Percentiles rank a stretch among this genome's conserved stretches.
Conservation (phyloP, 2,888 invertebrate species). For the Drosophila nigritarsus region DNA sequence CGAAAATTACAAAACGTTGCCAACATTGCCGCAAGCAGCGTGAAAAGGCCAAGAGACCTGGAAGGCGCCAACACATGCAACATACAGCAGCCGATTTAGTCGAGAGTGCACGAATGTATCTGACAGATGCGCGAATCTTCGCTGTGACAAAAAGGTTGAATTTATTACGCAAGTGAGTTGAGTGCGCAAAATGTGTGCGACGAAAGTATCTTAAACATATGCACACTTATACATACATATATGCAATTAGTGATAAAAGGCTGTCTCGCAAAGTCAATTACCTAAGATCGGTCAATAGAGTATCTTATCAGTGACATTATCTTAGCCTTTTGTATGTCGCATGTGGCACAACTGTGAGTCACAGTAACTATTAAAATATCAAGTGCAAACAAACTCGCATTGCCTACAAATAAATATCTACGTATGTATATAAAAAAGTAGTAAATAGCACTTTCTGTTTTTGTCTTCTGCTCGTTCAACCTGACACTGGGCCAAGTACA, state of each 20-base stretch:
- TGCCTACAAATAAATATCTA: not conserved
- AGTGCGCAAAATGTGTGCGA: constrained; percentile 43
- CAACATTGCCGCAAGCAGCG: constrained; percentile 31
- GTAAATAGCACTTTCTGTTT: constrained; percentile 13
- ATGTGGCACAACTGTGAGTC: constrained; percentile 26
- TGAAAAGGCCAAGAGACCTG: constrained; percentile 49
- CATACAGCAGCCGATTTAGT: not conserved
- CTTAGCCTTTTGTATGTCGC: constrained; percentile 2
- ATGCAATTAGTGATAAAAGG: constrained; percentile 32
- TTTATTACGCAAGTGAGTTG: constrained; percentile 71
- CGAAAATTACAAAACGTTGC: constrained; percentile 57
- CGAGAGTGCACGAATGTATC: constrained; percentile 44
- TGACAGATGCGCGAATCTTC: constrained; percentile 55
- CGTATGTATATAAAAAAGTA: not conserved
- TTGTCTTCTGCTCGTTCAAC: constrained; percentile 12
- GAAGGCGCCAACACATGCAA: constrained; percentile 35
- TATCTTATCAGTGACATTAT: constrained; percentile 38
- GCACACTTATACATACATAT: not conserved
- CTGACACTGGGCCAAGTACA: constrained; percentile 37
- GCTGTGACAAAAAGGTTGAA: constrained; percentile 42
- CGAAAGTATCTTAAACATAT: not conserved
- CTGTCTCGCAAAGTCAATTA: constrained; percentile 8
- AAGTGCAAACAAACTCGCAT: constrained; percentile 41
- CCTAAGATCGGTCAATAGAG: not conserved
- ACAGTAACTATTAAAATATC: constrained; percentile 32